Base-by-base conservation (phyloP, 2,888 invertebrate species). In the Omphaloscelis lunosa region DNA sequence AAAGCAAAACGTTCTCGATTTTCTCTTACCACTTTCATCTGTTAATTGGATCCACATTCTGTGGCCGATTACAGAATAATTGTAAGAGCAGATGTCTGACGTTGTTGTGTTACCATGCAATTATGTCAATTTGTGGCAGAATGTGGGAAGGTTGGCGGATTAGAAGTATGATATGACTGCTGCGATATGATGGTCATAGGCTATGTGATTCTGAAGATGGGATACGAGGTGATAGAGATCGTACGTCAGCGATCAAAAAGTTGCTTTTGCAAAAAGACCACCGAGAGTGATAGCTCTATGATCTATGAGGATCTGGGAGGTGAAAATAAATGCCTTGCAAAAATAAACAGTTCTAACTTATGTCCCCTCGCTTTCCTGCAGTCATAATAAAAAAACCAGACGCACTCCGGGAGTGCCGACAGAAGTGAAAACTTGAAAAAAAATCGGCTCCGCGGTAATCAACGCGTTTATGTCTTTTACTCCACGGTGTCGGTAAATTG, bases 31-130 rank as follows among this genome's bases (percentile, higher is more conserved):
- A 82, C 78, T 88, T 90, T 89, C 88, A 88, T 88, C 80, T 82
- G 80, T 85, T 92, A 92, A 92, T 91, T 91, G 87, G 82, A 88
- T 89, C 77, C 83, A 77, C 88, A 86, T 91, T 87, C 83, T 83
- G 88, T 81, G 89, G 87, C 85, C 83, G 89, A 90, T 92, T 91
- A 91, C 83, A 70, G 70, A 65, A 87, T 90, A 91, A 92, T 91
- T 89, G 89, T 80, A 73, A 78, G 80, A 87, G 71, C 89, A 89
- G 71, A 79, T 78, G 89, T 89, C 89, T 62, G 48, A 58, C 59
- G 63, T 77, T 65, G 80, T 89, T 83, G 78, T 80, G 87, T 89
- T 84, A 67, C 71, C 41, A n/a, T 72, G 67, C 83, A 90, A 91
- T 91, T 91, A 91, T 83, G 89, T 89, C 91, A 89, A 89, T 89